A percentile compares a stretch with the other conserved stretches of the same genome.
Conservation (phyloP, 2,797 vertebrate genomes). For the Acridotheres tristis region DNA sequence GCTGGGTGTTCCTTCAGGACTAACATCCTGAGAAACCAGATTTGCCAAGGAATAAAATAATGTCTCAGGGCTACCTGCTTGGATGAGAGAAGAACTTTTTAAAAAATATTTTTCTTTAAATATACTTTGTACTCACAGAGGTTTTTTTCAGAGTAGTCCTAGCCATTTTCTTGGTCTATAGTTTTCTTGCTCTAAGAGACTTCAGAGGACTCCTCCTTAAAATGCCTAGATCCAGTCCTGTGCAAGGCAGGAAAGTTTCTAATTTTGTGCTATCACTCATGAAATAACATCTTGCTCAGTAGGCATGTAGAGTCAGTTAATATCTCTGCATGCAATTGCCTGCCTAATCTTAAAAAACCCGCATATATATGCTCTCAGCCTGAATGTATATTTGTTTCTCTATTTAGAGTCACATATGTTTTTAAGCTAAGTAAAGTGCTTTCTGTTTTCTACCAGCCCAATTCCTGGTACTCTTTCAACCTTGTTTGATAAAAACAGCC, state of each 20-base stretch:
- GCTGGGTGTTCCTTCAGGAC: background rate
- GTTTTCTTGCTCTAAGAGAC: background rate
- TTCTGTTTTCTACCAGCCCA: conserved; percentile 39
- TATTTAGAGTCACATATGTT: background rate
- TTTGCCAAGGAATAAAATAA: background rate
- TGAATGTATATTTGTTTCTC: background rate
- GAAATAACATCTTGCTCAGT: background rate
- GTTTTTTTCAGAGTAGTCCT: background rate
- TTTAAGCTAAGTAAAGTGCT: conserved; percentile 43
- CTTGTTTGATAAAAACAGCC: conserved; percentile 62
- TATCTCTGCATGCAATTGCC: conserved; percentile 7
- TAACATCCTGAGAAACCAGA: background rate
- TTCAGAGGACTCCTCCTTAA: background rate
- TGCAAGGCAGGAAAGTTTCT: background rate
- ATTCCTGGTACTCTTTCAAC: conserved; percentile 44
- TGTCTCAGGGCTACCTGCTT: background rate
- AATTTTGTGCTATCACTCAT: background rate
- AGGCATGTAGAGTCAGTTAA: conserved; percentile 18
- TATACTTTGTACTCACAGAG: background rate
- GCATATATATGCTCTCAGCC: background rate
- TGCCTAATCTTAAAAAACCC: background rate
- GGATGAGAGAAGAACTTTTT: background rate
- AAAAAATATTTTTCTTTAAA: background rate
- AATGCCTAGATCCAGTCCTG: background rate
- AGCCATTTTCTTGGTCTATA: background rate